Percentiles rank a stretch among this genome's conserved stretches.
Evolutionary conservation across 2,797 vertebrate genomes (phyloP).

Genomic region (Tadarida brasiliensis): DNA sequence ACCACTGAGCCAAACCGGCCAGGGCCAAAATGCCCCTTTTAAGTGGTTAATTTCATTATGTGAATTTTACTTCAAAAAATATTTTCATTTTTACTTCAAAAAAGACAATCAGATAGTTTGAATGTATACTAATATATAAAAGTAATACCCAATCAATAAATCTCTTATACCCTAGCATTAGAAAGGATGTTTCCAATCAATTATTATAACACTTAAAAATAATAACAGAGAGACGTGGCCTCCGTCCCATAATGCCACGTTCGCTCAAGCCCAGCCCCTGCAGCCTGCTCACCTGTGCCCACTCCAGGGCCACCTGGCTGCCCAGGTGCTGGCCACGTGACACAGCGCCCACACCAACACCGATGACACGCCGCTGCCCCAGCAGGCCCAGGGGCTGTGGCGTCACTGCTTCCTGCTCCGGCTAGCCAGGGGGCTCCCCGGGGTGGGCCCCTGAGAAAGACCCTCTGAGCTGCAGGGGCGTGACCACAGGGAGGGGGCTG

Average conservation of each 20-base stretch:
- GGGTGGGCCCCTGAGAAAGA: not conserved
- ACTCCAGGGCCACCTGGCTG: not conserved
- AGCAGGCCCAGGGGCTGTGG: not conserved
- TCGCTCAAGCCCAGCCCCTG: not conserved
- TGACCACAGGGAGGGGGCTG: no score
- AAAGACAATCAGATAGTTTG: no score
- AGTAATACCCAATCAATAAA: not conserved
- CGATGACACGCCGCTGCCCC: rapidly evolving
- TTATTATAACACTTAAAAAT: not conserved
- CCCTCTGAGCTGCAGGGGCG: rapidly evolving
- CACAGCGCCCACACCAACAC: not conserved
- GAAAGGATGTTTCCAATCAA: not conserved
- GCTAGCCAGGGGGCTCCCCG: no score
- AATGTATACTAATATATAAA: not conserved
- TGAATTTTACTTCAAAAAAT: not conserved
- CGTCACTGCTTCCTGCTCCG: not conserved
- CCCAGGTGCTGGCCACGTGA: not conserved
- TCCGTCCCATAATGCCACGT: rapidly evolving
- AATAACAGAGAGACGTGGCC: not conserved
- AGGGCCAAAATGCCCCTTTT: no score
- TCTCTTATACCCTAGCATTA: not conserved
- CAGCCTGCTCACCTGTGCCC: no score
- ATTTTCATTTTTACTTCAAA: no score
- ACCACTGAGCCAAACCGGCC: no score
- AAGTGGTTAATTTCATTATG: rapidly evolving